A percentile compares a stretch with the other conserved stretches of the same genome.
Conservation (phyloP, 2,888 invertebrate genomes). For the Lepidochitona cinerea region DNA sequence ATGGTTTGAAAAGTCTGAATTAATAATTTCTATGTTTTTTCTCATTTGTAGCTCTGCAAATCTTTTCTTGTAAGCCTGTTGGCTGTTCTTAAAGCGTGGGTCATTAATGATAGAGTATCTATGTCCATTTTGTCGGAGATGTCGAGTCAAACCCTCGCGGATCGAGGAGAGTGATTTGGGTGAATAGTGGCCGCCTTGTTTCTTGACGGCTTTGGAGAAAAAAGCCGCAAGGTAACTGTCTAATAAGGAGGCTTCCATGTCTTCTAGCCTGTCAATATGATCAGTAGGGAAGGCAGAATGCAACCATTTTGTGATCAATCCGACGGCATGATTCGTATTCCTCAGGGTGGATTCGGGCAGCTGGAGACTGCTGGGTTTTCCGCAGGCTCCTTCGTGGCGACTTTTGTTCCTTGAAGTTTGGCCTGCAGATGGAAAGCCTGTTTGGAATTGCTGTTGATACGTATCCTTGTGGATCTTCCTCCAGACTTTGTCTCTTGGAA, state of each 20-base stretch:
- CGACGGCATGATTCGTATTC: not conserved
- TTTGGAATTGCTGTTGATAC: too few species aligned
- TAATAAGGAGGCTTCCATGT: not conserved
- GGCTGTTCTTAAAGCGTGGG: not conserved
- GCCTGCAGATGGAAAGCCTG: too few species aligned
- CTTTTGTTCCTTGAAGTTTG: too few species aligned
- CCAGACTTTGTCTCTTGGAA: too few species aligned
- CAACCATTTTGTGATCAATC: not conserved
- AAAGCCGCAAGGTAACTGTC: not conserved
- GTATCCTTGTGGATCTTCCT: too few species aligned
- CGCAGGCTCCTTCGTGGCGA: too few species aligned
- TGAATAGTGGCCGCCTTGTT: not conserved
- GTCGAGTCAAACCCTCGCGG: not conserved
- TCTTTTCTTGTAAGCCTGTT: not conserved
- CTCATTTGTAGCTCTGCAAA: not conserved
- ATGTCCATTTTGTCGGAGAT: not conserved
- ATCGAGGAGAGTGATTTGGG: not conserved
- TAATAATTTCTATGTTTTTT: not conserved
- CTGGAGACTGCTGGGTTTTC: too few species aligned
- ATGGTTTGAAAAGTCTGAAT: too few species aligned
- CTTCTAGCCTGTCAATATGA: not conserved
- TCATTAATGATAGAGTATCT: not conserved
- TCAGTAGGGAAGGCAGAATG: not conserved
- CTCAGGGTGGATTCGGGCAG: not conserved
- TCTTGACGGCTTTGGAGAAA: not conserved